phyloP scores from a whole-genome alignment of 2,113 vertebrate genomes.

The Podilymbus podiceps region DNA sequence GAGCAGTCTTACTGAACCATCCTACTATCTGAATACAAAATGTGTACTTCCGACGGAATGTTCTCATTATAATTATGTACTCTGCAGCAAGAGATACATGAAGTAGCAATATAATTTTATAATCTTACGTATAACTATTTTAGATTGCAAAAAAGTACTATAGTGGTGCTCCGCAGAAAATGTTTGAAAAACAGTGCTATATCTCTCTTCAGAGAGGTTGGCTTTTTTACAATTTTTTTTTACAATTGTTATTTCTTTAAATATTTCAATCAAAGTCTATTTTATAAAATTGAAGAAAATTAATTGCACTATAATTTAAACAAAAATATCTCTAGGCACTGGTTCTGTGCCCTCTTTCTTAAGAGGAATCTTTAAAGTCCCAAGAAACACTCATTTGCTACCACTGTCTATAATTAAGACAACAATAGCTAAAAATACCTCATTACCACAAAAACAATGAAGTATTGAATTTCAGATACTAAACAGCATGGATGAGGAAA shows the following conservation, averaged over 20 bases:
- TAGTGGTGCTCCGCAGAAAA: neutral
- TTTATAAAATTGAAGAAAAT: neutral
- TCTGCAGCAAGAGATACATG: neutral
- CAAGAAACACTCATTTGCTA: neutral
- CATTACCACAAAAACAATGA: neutral
- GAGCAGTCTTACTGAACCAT: neutral
- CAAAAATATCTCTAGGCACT: neutral
- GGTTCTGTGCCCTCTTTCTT: neutral
- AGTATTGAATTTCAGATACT: neutral
- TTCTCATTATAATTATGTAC: neutral
- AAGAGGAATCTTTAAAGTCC: neutral
- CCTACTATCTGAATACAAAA: neutral
- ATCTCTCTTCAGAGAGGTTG: neutral
- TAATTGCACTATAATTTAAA: neutral
- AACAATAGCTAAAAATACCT: neutral
- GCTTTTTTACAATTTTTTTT: neutral
- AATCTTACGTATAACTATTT: neutral
- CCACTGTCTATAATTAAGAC: neutral
- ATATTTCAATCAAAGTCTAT: neutral
- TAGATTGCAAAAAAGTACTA: neutral
- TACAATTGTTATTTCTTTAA: neutral
- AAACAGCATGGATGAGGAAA: neutral
- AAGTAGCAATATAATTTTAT: neutral
- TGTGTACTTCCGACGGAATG: neutral
- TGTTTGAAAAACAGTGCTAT: neutral